Conservation (phyloP, 2,888 invertebrate species). For the Drosophila quinaria region DNA sequence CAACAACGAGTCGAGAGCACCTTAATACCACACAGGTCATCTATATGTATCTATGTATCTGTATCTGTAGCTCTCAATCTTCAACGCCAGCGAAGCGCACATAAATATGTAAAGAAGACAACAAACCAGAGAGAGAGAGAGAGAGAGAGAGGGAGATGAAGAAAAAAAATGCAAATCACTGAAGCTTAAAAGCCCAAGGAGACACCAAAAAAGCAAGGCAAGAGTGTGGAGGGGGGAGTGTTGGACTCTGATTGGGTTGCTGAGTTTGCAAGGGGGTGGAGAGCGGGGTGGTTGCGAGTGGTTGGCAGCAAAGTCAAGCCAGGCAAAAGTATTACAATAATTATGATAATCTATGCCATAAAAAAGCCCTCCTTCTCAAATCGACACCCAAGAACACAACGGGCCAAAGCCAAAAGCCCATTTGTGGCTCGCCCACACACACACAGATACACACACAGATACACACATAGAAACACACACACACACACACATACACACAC, state of each 20-base stretch:
- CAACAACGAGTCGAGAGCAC: constrained; percentile 25
- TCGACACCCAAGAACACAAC: constrained; percentile 46
- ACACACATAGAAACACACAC: neutral
- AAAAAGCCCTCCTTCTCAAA: constrained; percentile 57
- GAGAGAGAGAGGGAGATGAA: constrained; percentile 10
- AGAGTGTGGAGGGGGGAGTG: constrained; percentile 19
- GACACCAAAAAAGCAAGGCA: constrained; percentile 32
- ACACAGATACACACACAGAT: constrained; percentile 22
- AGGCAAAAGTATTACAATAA: constrained; percentile 81
- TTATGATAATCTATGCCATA: constrained; percentile 82
- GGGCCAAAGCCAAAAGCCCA: constrained; percentile 43
- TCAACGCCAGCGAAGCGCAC: constrained; percentile 57
- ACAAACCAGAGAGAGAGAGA: constrained; percentile 7
- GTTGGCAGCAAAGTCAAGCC: constrained; percentile 68
- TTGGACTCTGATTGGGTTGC: constrained; percentile 31
- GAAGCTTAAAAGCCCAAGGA: constrained; percentile 73
- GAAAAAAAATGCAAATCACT: constrained; percentile 73
- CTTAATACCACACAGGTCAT: constrained; percentile 69
- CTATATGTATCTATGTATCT: constrained; percentile 48
- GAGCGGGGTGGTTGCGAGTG: constrained; percentile 46
- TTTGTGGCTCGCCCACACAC: constrained; percentile 60
- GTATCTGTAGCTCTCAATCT: constrained; percentile 54
- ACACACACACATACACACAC: no score
- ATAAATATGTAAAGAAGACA: constrained; percentile 66
- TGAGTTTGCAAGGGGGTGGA: constrained; percentile 4